A percentile compares a stretch with the other conserved stretches of the same genome.
phyloP scores from a whole-genome alignment of 1,140 invertebrate species.

The Potamilus streckersoni region DNA sequence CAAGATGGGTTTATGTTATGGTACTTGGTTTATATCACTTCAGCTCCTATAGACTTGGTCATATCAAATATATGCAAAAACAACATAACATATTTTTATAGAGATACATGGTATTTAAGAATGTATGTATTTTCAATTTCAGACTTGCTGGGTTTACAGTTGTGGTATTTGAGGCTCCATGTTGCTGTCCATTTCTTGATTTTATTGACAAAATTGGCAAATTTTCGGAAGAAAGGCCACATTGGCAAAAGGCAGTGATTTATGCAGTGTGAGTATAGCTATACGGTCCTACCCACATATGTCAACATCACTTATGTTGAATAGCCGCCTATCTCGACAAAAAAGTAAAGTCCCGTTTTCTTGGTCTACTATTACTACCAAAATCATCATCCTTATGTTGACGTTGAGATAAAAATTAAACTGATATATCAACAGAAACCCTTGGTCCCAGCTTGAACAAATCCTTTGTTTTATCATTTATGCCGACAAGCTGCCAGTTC shows the following conservation, averaged over 20 bases:
- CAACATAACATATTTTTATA: neutral
- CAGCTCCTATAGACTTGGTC: neutral
- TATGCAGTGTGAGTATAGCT: constrained; percentile 83
- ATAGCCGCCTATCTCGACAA: too few relatives aligned
- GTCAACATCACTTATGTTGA: too few relatives aligned
- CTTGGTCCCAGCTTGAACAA: too few relatives aligned
- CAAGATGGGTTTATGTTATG: neutral
- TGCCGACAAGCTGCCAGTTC: too few relatives aligned
- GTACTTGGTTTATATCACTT: neutral
- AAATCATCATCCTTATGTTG: too few relatives aligned
- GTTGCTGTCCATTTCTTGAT: constrained; percentile 94
- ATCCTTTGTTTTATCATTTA: too few relatives aligned
- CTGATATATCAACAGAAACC: too few relatives aligned
- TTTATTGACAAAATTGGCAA: constrained; percentile 87
- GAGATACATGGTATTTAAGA: constrained; percentile 3
- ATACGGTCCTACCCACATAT: too few relatives aligned
- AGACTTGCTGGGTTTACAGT: constrained; percentile 86
- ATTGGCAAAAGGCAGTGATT: constrained; percentile 89
- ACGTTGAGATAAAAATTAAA: too few relatives aligned
- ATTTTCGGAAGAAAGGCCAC: constrained; percentile 83
- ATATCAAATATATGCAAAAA: neutral
- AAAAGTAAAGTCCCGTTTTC: too few relatives aligned
- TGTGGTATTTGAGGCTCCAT: constrained; percentile 90
- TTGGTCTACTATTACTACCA: too few relatives aligned
- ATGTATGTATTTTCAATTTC: constrained; percentile 45